Base-by-base conservation (phyloP, 2,888 invertebrate species). In the Idaea aversata region DNA sequence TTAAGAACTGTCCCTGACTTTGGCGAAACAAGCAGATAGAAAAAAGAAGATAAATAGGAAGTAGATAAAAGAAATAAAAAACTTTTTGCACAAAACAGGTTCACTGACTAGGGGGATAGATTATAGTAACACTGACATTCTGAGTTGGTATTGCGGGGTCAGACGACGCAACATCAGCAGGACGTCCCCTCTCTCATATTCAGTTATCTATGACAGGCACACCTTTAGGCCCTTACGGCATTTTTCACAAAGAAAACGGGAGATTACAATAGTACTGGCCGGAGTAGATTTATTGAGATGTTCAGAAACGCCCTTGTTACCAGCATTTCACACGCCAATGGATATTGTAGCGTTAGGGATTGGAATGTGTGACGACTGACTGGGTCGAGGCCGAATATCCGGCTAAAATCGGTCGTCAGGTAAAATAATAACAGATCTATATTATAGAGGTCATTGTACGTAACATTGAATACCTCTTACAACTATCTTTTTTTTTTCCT, bases 241-340 rank as follows among this genome's bases (percentile, higher is more conserved):
- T 75, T 73, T 72, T 71, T 73, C 67, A 68, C 62, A 61, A 62
- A 67, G 63, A 59, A 59, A 68, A 62, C 66, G 65, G 63, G 65
- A 68, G 68, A 72, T 72, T 75, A 73, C 71, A 73, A 70, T 69
- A 63, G 67, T 67, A 67, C 66, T 59, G n/a, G 13, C 47, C 65
- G 64, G 64, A 63, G 65, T 68, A 68, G 69, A 72, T 70, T 69
- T 70, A 70, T 72, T 65, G 70, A 70, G 68, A 68, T 67, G 68
- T 70, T 47, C 47, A 47, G 47, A 47, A 47, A 47, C 47, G 47
- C 47, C 47, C 66, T 65, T 66, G 63, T 66, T 66, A 68, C 68
- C 68, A 64, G 63, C 68, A 68, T 68, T 68, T 68, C 68, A 68
- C 68, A 68, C 66, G 15, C 66, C 68, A 63, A 68, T 34, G 68